Evolutionary conservation across 2,797 vertebrate genomes (phyloP).

Genomic region (Botia kubotai): DNA sequence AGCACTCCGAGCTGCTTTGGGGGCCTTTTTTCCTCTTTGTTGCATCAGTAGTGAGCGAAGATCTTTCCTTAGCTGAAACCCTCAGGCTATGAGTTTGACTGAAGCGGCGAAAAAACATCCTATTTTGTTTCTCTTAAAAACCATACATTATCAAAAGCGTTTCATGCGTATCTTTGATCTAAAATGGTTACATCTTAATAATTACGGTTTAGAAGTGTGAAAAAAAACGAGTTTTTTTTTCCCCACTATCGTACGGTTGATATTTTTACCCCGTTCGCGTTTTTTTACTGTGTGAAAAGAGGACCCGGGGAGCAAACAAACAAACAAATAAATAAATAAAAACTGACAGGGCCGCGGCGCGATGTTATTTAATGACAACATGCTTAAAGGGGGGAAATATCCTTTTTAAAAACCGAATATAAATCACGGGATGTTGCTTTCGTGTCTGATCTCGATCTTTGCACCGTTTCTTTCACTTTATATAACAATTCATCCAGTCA

Average conservation of each 20-base stretch:
- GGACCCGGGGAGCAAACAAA: constrained; percentile 10
- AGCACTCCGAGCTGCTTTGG: constrained; percentile 45
- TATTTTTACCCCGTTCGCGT: constrained; percentile 14
- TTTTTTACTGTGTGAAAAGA: not conserved
- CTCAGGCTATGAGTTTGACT: constrained; percentile 58
- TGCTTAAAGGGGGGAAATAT: constrained; percentile 16
- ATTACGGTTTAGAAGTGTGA: constrained; percentile 48
- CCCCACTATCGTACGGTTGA: constrained; percentile 19
- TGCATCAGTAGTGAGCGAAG: constrained; percentile 51
- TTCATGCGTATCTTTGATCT: constrained; percentile 46
- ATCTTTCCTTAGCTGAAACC: constrained; percentile 44
- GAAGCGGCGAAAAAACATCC: constrained; percentile 48
- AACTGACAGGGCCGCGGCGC: constrained; percentile 16
- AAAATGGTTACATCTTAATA: constrained; percentile 50
- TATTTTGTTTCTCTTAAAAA: constrained; percentile 53
- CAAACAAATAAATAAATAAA: constrained; percentile 39
- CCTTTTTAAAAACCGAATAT: constrained; percentile 29
- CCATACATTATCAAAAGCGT: constrained; percentile 44
- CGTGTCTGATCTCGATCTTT: constrained; percentile 16
- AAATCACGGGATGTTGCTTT: constrained; percentile 15
- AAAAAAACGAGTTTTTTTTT: constrained; percentile 5
- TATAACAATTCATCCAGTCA: constrained; percentile 25
- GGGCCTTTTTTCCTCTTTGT: constrained; percentile 54
- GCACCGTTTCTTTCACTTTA: constrained; percentile 16
- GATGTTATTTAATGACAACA: constrained; percentile 40